Evolutionary conservation across 2,113 vertebrate genomes (phyloP), one percentile per base, ranked within the genome.

Genomic region (Turnix velox): DNA sequence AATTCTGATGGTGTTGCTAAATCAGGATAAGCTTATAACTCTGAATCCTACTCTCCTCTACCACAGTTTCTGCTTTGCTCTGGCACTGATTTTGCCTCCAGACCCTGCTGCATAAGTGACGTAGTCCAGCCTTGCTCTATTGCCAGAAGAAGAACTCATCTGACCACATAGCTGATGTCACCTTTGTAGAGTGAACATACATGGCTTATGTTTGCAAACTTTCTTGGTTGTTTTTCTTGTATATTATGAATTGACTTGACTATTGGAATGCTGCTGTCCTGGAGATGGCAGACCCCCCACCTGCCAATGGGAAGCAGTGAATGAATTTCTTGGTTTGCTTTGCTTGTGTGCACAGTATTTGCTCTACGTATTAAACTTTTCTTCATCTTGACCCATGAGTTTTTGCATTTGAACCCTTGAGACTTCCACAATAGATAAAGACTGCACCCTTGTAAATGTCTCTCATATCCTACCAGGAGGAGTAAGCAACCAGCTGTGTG

Each of bases 341-440:
- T 57, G 37, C n/a, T 58, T 35, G 2, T 1, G 2, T 0, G 0
- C 0, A 0, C 2, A 1, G 25, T 23, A 65, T 71, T 65, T 76
- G 28, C 20, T 76, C 82, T 66, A 7, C 25, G 20, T 24, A 11
- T 35, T 71, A 52, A 65, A 37, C 14, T 20, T 25, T 25, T 7
- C 7, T 58, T 58, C 45, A 54, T 8, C 39, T 28, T 39, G 35
- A 6, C 10, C 30, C 20, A 28, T 0, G 1, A 46, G 22, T 42
- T 46, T 83, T 71, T 9, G 7, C 18, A 37, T 9, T 59, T 76
- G n/a, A 58, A 54, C 8, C 7, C 4, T 40, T 46, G 39, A n/a
- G n/a, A n/a, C n/a, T n/a, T n/a, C n/a, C n/a, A n/a, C n/a, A n/a
- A n/a, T n/a, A n/a, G n/a, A n/a, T n/a, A n/a, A n/a, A n/a, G n/a